A percentile compares a stretch with the other conserved stretches of the same genome.
These are phyloP conservation scores for Dendrocincla tyrannina DNA, from an alignment of 2,797 vertebrate species.

Conservation along the genomic window DNA sequence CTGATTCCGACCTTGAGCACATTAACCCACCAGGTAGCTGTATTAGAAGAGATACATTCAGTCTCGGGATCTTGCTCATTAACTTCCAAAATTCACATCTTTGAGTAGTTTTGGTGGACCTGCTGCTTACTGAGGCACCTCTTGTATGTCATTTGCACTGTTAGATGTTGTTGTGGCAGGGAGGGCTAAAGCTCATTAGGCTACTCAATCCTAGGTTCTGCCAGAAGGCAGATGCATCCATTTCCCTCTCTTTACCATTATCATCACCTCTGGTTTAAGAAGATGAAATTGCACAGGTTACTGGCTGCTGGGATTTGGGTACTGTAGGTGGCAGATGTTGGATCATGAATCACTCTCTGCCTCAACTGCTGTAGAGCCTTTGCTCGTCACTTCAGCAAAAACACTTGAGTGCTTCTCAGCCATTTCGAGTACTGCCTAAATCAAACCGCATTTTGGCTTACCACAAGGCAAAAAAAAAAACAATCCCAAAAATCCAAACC, in stretches of 20 bases:
- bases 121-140: background rate
- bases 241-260: background rate
- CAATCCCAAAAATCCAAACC: background rate
- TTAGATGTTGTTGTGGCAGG: background rate
- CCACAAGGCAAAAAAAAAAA: background rate
- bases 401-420: background rate
- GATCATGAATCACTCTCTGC: background rate
- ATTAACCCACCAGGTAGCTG: background rate
- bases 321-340: background rate
- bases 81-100: background rate
- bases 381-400: background rate
- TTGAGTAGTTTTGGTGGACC: background rate
- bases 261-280: background rate
- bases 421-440: fast-evolving
- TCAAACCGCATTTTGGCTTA: background rate
- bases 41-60: background rate
- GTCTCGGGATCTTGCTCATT: background rate
- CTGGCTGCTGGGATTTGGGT: background rate
- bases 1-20: background rate
- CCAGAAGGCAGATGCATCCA: background rate
- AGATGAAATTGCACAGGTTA: background rate
- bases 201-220: background rate
- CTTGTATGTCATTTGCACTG: fast-evolving
- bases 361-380: background rate
- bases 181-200: background rate